These are phyloP conservation scores for Leptinotarsa juncta DNA, from an alignment of 2,888 invertebrate genomes.

Conservation along the genomic window DNA sequence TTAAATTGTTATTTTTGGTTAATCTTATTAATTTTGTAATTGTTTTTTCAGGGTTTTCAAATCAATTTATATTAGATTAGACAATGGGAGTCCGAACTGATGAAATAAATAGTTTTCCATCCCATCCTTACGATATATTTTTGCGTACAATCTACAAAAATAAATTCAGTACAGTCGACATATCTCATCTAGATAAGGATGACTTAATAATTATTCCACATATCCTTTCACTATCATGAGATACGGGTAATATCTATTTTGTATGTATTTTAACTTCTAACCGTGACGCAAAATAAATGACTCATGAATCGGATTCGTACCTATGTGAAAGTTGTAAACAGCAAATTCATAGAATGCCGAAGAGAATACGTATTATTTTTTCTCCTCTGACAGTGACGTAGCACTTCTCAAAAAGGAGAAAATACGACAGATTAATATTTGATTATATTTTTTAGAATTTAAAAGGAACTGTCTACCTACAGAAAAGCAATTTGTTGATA, in stretches of 20 bases:
- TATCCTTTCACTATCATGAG: conserved; percentile 3
- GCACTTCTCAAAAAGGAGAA: neutral
- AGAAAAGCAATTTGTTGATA: no score
- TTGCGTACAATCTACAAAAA: neutral
- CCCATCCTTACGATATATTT: neutral
- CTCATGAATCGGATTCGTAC: neutral
- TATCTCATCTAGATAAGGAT: neutral
- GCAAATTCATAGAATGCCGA: conserved; percentile 10
- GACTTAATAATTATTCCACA: conserved; percentile 6
- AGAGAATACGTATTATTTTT: conserved; percentile 15
- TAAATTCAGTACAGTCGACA: neutral
- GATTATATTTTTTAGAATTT: no score
- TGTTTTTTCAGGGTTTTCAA: no score
- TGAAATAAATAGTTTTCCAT: no score
- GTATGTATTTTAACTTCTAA: neutral
- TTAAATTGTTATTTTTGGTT: no score
- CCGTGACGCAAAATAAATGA: conserved; percentile 5
- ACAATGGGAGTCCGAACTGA: no score
- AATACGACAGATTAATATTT: no score
- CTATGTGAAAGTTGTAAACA: conserved; percentile 13
- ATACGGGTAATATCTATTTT: conserved; percentile 3
- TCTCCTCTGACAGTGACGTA: neutral
- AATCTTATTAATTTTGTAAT: no score
- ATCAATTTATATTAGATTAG: no score
- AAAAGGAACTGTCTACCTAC: no score